These are phyloP conservation scores for Dendrophyllia cribrosa DNA, from an alignment of 64 coral and sea anemone species.

Conservation along the genomic window DNA sequence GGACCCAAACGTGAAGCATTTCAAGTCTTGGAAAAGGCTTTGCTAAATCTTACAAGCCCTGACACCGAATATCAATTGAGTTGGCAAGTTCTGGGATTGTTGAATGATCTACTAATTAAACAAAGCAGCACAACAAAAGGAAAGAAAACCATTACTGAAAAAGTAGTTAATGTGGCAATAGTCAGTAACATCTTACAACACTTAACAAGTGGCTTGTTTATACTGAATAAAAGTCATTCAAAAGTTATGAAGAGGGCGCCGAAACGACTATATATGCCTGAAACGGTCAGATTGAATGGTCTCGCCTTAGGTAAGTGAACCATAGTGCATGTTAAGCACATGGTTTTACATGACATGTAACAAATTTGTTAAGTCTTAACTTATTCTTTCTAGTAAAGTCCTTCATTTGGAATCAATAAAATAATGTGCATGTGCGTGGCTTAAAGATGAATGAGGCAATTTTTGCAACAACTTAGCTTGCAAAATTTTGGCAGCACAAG, in stretches of 20 bases:
- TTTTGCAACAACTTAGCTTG: no score
- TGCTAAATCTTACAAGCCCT: not conserved
- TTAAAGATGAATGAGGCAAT: no score
- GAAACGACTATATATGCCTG: not conserved
- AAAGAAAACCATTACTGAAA: not conserved
- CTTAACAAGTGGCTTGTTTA: slow-evolving; percentile 14
- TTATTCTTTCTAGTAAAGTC: not conserved
- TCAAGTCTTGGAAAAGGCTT: slow-evolving; percentile 21
- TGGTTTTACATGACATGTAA: not conserved
- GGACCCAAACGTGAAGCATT: slow-evolving; percentile 17
- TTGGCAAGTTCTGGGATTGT: not conserved
- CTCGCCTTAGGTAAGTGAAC: slow-evolving; percentile 42
- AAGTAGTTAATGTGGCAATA: slow-evolving; percentile 17
- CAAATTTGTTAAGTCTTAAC: no score
- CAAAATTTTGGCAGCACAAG: no score
- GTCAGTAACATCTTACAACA: slow-evolving; percentile 11
- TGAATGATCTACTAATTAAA: not conserved
- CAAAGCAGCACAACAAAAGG: not conserved
- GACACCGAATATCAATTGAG: not conserved
- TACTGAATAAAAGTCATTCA: slow-evolving; percentile 31
- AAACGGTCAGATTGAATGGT: not conserved
- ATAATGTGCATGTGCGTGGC: not conserved
- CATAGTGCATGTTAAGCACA: not conserved
- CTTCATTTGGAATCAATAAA: not conserved
- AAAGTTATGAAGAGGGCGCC: not conserved